These are phyloP conservation scores for Drosophila mimetica DNA, from an alignment of 2,888 invertebrate genomes.

Conservation along the genomic window DNA sequence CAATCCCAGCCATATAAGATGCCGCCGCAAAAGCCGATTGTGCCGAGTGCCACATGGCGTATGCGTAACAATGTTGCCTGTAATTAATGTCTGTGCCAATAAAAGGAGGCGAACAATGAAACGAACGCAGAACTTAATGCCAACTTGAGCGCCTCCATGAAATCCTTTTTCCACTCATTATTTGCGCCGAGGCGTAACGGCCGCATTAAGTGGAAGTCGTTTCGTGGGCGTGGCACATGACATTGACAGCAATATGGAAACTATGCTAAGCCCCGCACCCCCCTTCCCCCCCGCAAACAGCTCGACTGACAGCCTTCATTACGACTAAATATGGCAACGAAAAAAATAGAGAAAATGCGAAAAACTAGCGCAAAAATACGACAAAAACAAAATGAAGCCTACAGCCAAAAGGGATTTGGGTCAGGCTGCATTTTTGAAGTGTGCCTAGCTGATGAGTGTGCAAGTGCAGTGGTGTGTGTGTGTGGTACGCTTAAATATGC, in stretches of 20 bases:
- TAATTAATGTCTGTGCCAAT: slow-evolving; percentile 76
- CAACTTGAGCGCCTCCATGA: slow-evolving; percentile 64
- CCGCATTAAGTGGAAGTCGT: slow-evolving; percentile 53
- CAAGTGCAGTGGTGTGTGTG: slow-evolving; percentile 22
- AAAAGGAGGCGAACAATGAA: slow-evolving; percentile 34
- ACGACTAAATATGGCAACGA: slow-evolving; percentile 71
- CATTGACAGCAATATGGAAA: slow-evolving; percentile 65
- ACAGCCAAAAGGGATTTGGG: slow-evolving; percentile 70
- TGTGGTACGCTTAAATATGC: slow-evolving; percentile 58
- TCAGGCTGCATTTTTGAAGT: slow-evolving; percentile 73
- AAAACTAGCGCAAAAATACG: slow-evolving; percentile 12
- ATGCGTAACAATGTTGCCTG: slow-evolving; percentile 70
- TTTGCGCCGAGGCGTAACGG: slow-evolving; percentile 49
- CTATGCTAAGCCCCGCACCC: slow-evolving; percentile 76
- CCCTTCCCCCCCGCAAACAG: slow-evolving; percentile 54
- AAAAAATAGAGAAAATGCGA: slow-evolving; percentile 31
- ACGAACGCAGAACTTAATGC: slow-evolving; percentile 52
- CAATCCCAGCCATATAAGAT: slow-evolving; percentile 15
- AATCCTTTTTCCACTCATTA: slow-evolving; percentile 68
- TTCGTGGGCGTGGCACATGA: slow-evolving; percentile 67
- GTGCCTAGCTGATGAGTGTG: slow-evolving; percentile 52
- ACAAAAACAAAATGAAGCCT: slow-evolving; percentile 64
- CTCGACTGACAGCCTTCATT: slow-evolving; percentile 70
- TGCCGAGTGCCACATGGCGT: slow-evolving; percentile 50
- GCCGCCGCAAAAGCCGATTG: slow-evolving; percentile 28